Evolutionary conservation across 2,888 invertebrate species (phyloP), one percentile per base, ranked within the genome.

Genomic region (Sinelater perroti): DNA sequence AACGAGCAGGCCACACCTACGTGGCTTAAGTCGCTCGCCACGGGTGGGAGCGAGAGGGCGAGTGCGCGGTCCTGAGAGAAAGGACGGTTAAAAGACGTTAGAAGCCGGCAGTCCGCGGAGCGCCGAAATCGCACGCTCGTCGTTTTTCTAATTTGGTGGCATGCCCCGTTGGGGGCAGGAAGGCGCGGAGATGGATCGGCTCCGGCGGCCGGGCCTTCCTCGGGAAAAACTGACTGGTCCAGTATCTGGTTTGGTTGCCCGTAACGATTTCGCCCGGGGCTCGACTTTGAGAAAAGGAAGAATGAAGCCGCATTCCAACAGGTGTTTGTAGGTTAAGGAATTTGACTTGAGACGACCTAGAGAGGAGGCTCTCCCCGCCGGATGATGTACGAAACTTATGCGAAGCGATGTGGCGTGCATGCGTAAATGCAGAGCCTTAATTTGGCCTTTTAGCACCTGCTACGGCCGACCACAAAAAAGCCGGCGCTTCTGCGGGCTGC

Each of bases 321-420:
- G 75, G 75, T 76, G 76, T 76, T 76, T 76, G 74, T 76, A 72
- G 75, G 76, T 76, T 76, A 75, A 75, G 74, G 76, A 76, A 76
- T 76, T 76, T 75, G 73, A 73, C 73, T 75, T 68, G 68, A 66
- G 59, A 64, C 62, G 67, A 68, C 70, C 70, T 67, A 69, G 62
- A 69, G 63, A 66, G 65, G 63, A 56, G 49, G 53, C 49, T 65
- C 59, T 66, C 44, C 6, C 16, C 63, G 60, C 42, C 51, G 58
- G 63, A 63, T 56, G 63, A 64, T 56, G 63, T 60, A 55, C 55
- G 50, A 60, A 55, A 52, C 51, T 52, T 44, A n/a, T n/a, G n/a
- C n/a, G n/a, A n/a, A n/a, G n/a, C n/a, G 16, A 33, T 33, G 44
- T 47, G 18, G 10, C 13, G 10, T 13, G 14, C 44, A 13, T 56